Evolutionary conservation across 2,797 vertebrate species (phyloP), one percentile per base, ranked within the genome.

Genomic region (Threskiornis aethiopicus): DNA sequence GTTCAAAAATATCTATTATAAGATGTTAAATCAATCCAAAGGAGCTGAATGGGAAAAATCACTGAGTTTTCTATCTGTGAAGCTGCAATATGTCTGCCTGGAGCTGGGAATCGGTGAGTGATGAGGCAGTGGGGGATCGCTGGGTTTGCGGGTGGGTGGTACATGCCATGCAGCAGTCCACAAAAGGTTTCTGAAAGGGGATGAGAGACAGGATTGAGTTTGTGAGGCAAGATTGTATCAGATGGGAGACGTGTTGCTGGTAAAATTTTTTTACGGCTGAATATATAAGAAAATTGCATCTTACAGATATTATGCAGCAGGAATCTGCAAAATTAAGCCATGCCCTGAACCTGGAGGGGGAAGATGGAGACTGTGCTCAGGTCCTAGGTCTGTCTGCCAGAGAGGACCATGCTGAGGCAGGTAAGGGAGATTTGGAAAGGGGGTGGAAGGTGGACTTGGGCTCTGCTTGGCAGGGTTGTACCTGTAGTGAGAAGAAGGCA

Each of bases 111-210:
- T 2, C 1, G 8, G 67, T 9, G 46, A 52, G 79, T 25, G 58
- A 37, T 0, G 0, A 82, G 70, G 57, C 24, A n/a, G 41, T 0
- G 20, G 15, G 31, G 28, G 28, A 26, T 25, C 28, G n/a, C 52
- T 31, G 42, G 15, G 6, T 61, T 72, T 90, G 66, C 54, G 1
- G 1, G 31, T 59, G 58, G 5, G 33, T 61, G 37, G 25, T 49
- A 16, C 0, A 0, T 5, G 26, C 21, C 41, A 16, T n/a, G 26
- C 59, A 52, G 41, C 19, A 13, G 67, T 7, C 15, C 44, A 18
- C 6, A 24, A 26, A 39, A 14, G 7, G 37, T 31, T 41, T 49
- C 46, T 69, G 49, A 44, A 69, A 77, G n/a, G 22, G 22, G 4
- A 11, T 18, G 18, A 69, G 55, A 11, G 49, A 49, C 20, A 33